Percentiles rank a stretch among this genome's conserved stretches.
Evolutionary conservation across 1,140 invertebrate genomes (phyloP).

Genomic region (Achatina immaculata): DNA sequence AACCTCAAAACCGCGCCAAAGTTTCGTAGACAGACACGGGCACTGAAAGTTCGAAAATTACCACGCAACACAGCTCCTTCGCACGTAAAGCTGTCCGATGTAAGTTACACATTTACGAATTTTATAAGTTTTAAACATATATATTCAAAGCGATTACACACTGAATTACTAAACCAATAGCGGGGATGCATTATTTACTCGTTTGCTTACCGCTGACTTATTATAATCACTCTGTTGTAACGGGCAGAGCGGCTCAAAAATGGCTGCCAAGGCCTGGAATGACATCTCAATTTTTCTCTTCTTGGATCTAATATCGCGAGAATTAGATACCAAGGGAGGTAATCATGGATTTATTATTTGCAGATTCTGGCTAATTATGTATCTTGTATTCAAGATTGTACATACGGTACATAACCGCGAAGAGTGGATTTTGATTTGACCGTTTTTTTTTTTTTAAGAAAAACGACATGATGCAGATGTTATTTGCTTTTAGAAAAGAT

Average conservation of each 20-base stretch:
- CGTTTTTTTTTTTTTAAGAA: not conserved
- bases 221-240: not conserved
- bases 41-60: slow-evolving; percentile 29
- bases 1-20: slow-evolving; percentile 24
- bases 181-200: not conserved
- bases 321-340: not conserved
- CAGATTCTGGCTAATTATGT: not conserved
- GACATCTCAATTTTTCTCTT: slow-evolving; percentile 4
- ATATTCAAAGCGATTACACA: not conserved
- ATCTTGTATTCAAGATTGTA: not conserved
- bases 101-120: slow-evolving; percentile 25
- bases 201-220: not conserved
- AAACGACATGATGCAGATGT: not conserved
- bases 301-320: not conserved
- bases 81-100: slow-evolving; percentile 2
- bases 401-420: not conserved
- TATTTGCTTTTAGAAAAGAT: not conserved
- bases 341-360: not conserved
- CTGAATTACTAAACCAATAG: not conserved
- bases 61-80: slow-evolving; percentile 13
- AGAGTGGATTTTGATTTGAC: not conserved
- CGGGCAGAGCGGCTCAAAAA: not conserved
- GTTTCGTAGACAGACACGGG: not conserved
- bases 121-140: not conserved
- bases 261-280: slow-evolving; percentile 17